These are phyloP conservation scores for Onthophagus taurus DNA, from an alignment of 1,140 invertebrate genomes.

Conservation along the genomic window DNA sequence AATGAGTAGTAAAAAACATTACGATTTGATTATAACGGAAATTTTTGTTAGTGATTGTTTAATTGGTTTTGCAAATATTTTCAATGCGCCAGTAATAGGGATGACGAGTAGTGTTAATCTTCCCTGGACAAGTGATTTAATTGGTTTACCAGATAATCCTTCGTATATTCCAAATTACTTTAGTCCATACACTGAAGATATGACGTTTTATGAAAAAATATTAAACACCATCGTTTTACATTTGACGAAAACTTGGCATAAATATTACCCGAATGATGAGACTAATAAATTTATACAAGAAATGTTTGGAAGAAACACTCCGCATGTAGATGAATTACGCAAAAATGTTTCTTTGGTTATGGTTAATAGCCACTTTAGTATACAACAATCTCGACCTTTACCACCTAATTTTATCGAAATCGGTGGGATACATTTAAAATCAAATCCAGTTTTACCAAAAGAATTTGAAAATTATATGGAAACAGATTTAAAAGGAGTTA, in stretches of 20 bases:
- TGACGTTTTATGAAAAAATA: constrained; percentile 46
- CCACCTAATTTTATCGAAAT: constrained; percentile 52
- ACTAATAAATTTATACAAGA: constrained; percentile 36
- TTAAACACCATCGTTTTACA: background rate
- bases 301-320: constrained; percentile 45
- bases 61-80: constrained; percentile 6
- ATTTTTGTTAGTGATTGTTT: constrained; percentile 7
- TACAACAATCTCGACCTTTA: constrained; percentile 45
- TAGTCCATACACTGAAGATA: constrained; percentile 37
- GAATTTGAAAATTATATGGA: constrained; percentile 35
- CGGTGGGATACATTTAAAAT: constrained; percentile 51
- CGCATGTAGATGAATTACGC: constrained; percentile 45
- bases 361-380: constrained; percentile 49
- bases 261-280: constrained; percentile 38
- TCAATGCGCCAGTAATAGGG: constrained; percentile 6
- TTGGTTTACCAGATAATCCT: constrained; percentile 32
- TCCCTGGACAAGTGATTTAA: constrained; percentile 46
- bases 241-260: constrained; percentile 15
- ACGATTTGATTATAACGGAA: constrained; percentile 5
- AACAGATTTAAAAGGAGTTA: constrained; percentile 22
- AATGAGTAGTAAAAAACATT: background rate
- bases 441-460: constrained; percentile 41
- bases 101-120: constrained; percentile 41
- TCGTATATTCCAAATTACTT: constrained; percentile 33
- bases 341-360: constrained; percentile 48